Conservation (phyloP, 2,888 invertebrate genomes). For the Gerris lacustris region DNA sequence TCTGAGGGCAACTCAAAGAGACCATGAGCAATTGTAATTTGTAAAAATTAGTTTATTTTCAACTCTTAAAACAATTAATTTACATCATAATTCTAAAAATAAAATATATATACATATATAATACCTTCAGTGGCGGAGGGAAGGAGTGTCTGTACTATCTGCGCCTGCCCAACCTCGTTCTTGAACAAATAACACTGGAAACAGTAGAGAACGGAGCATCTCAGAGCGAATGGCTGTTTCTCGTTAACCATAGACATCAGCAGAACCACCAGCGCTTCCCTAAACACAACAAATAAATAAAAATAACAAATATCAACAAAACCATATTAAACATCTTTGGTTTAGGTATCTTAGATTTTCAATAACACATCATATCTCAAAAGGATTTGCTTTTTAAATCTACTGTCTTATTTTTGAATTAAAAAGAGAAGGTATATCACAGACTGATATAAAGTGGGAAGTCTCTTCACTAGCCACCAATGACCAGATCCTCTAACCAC, state of each 20-base stretch:
- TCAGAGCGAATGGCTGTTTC: constrained; percentile 77
- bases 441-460: too few relatives aligned
- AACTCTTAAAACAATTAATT: too few relatives aligned
- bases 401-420: too few relatives aligned
- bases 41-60: too few relatives aligned
- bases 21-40: too few relatives aligned
- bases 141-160: constrained; percentile 80
- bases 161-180: constrained; percentile 78
- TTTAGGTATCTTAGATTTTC: neutral
- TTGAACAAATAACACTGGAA: constrained; percentile 91
- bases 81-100: too few relatives aligned
- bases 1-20: too few relatives aligned
- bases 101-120: too few relatives aligned
- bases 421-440: too few relatives aligned
- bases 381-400: neutral
- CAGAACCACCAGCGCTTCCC: constrained; percentile 85
- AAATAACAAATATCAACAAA: constrained; percentile 6
- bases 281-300: constrained; percentile 33
- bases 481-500: too few relatives aligned
- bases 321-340: neutral
- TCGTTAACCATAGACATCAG: constrained; percentile 98
- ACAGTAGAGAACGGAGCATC: constrained; percentile 93
- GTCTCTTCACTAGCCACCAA: too few relatives aligned
- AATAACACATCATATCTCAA: constrained; percentile 6
- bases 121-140: constrained; percentile 68